phyloP scores from a whole-genome alignment of 2,113 vertebrate species.

The Pavo muticus region DNA sequence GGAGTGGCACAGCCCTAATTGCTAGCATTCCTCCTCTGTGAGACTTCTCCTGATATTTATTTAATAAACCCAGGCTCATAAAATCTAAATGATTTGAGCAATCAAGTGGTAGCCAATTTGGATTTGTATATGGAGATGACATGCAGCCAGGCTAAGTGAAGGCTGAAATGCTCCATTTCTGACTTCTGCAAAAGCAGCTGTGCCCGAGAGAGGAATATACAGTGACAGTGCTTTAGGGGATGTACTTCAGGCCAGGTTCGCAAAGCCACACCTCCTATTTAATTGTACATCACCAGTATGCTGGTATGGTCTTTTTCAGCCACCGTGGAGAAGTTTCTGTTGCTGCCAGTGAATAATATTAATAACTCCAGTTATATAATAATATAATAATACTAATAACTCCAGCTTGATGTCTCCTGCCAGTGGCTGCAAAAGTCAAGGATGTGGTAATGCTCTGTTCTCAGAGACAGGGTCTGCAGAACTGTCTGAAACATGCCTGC shows the following conservation, averaged over 20 bases:
- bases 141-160: conserved; percentile 19
- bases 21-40: conserved; percentile 57
- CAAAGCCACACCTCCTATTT: background rate
- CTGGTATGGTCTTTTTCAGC: background rate
- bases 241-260: background rate
- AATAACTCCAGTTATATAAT: too few species aligned
- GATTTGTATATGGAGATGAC: conserved; percentile 15
- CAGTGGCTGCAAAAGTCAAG: background rate
- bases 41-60: conserved; percentile 41
- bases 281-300: rapidly evolving
- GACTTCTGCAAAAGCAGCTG: background rate
- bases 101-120: conserved; percentile 39
- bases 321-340: background rate
- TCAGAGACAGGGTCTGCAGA: conserved; percentile 1
- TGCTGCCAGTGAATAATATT: background rate
- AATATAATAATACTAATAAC: background rate
- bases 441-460: background rate
- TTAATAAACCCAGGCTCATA: conserved; percentile 49
- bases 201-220: background rate
- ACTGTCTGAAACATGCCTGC: background rate
- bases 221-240: background rate
- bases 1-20: conserved; percentile 50
- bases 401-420: background rate
- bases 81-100: conserved; percentile 38
- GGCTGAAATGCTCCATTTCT: conserved; percentile 9